These are phyloP conservation scores for Panzeria rudis DNA, from an alignment of 2,888 invertebrate species.

Conservation along the genomic window DNA sequence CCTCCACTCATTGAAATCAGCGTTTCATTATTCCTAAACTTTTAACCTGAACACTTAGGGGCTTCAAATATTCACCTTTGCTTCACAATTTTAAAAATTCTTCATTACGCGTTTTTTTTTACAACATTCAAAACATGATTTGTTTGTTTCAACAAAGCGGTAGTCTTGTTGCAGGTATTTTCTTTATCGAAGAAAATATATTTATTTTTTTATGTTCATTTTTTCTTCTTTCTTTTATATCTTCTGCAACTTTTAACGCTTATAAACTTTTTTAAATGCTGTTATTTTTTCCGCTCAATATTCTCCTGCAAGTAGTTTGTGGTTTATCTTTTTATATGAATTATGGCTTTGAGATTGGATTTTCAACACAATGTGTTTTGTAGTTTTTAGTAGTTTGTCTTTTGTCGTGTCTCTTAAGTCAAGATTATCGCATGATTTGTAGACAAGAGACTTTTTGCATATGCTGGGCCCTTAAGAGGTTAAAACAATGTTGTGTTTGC, in stretches of 20 bases:
- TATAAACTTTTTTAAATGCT: slow-evolving; percentile 58
- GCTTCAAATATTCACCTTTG: not conserved
- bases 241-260: slow-evolving; percentile 51
- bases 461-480: slow-evolving; percentile 12
- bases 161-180: slow-evolving; percentile 52
- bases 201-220: slow-evolving; percentile 15
- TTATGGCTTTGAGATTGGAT: slow-evolving; percentile 83
- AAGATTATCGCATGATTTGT: slow-evolving; percentile 79
- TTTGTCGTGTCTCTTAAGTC: slow-evolving; percentile 30
- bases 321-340: slow-evolving; percentile 76
- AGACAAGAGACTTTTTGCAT: slow-evolving; percentile 13
- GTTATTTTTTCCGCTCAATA: slow-evolving; percentile 39
- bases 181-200: slow-evolving; percentile 13
- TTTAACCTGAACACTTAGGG: not conserved
- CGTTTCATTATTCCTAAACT: no score
- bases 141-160: slow-evolving; percentile 52
- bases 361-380: slow-evolving; percentile 79
- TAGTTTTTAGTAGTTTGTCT: slow-evolving; percentile 32
- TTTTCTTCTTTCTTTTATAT: slow-evolving; percentile 21
- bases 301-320: slow-evolving; percentile 32
- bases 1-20: no score
- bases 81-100: no score
- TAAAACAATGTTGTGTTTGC: not conserved
- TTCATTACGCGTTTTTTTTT: not conserved
- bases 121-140: slow-evolving; percentile 21